These are phyloP conservation scores for Amphilophus citrinellus DNA, from an alignment of 2,113 vertebrate genomes.

Conservation along the genomic window DNA sequence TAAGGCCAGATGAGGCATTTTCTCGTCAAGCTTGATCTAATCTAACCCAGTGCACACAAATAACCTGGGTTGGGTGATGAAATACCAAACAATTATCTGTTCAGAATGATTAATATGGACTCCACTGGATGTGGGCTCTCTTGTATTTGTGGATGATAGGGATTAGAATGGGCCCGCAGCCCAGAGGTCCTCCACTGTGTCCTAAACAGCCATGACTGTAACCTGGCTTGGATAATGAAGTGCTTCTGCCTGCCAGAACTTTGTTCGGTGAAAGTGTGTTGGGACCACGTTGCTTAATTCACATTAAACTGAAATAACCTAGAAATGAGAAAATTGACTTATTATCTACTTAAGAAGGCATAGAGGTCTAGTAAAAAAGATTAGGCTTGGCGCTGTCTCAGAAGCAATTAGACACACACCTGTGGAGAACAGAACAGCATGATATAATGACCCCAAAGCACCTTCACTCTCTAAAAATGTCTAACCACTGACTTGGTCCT, in stretches of 20 bases:
- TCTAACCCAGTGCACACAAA: slow-evolving; percentile 66
- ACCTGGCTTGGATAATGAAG: slow-evolving; percentile 64
- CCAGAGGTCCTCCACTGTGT: slow-evolving; percentile 66
- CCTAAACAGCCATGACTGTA: slow-evolving; percentile 67
- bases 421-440: slow-evolving; percentile 48
- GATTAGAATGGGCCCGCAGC: slow-evolving; percentile 66
- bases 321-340: slow-evolving; percentile 72
- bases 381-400: slow-evolving; percentile 67
- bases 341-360: slow-evolving; percentile 75
- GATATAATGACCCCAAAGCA: slow-evolving; percentile 60
- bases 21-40: slow-evolving; percentile 69
- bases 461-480: slow-evolving; percentile 36
- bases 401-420: slow-evolving; percentile 72
- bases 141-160: slow-evolving; percentile 61
- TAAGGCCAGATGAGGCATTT: slow-evolving; percentile 61
- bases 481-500: slow-evolving; percentile 53
- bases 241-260: slow-evolving; percentile 58
- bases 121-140: slow-evolving; percentile 58
- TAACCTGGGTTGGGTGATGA: slow-evolving; percentile 67
- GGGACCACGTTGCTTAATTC: slow-evolving; percentile 64
- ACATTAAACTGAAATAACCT: slow-evolving; percentile 73
- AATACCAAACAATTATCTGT: slow-evolving; percentile 75
- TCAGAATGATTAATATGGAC: slow-evolving; percentile 77
- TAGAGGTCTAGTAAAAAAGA: slow-evolving; percentile 66
- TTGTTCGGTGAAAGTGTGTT: slow-evolving; percentile 58